Percentiles rank a stretch among this genome's conserved stretches.
These are phyloP conservation scores for Polydrusus tereticollis DNA, from an alignment of 2,888 invertebrate species.

Conservation along the genomic window DNA sequence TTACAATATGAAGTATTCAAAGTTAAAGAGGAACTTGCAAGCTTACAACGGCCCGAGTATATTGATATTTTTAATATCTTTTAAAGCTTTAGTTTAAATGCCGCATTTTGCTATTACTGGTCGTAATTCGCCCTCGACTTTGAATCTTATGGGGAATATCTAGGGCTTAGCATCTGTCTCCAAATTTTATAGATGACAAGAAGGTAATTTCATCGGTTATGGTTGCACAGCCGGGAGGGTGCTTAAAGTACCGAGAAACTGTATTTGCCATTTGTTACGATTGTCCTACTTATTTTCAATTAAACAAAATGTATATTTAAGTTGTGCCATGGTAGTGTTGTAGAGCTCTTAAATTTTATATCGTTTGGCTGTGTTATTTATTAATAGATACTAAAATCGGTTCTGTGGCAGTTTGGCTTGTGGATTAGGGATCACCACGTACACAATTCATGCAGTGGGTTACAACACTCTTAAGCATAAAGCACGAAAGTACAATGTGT, in stretches of 20 bases:
- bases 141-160: slow-evolving; percentile 35
- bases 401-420: too few relatives aligned
- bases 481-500: too few relatives aligned
- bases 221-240: slow-evolving; percentile 60
- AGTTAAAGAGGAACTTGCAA: too few relatives aligned
- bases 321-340: background rate
- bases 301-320: slow-evolving; percentile 1
- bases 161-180: slow-evolving; percentile 59
- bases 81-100: slow-evolving; percentile 5
- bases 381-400: too few relatives aligned
- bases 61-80: slow-evolving; percentile 6
- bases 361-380: too few relatives aligned
- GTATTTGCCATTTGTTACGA: slow-evolving; percentile 17
- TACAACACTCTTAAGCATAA: too few relatives aligned
- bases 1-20: too few relatives aligned
- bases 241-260: slow-evolving; percentile 34
- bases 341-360: too few relatives aligned
- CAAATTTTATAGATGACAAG: slow-evolving; percentile 64
- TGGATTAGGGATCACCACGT: too few relatives aligned
- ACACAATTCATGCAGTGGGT: too few relatives aligned
- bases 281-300: slow-evolving; percentile 20
- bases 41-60: too few relatives aligned
- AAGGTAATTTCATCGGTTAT: slow-evolving; percentile 62
- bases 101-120: slow-evolving; percentile 37
- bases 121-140: slow-evolving; percentile 27